phyloP scores from a whole-genome alignment of 1,140 invertebrate species.

The Mizuhopecten yessoensis region DNA sequence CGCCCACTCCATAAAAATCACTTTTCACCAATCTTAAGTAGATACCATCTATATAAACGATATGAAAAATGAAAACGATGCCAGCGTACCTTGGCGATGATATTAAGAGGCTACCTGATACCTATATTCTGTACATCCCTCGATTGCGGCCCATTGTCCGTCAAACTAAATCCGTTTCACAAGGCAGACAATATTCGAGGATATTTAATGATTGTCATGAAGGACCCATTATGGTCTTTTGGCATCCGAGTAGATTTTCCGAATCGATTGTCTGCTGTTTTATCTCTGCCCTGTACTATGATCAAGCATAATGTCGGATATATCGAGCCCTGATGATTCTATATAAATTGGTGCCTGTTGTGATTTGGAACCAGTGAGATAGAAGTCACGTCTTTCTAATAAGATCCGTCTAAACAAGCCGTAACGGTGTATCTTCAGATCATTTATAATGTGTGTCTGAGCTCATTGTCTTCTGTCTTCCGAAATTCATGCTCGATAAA shows the following conservation, averaged over 20 bases:
- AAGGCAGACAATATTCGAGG: neutral
- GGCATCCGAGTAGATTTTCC: constrained; percentile 1
- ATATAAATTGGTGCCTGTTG: neutral
- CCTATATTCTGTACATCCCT: constrained; percentile 15
- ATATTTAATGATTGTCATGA: constrained; percentile 29
- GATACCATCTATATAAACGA: constrained; percentile 28
- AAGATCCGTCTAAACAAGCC: neutral
- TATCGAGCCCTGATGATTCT: neutral
- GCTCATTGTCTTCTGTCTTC: neutral
- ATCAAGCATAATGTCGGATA: neutral
- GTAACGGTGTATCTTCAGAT: neutral
- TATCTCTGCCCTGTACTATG: neutral
- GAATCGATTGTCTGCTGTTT: neutral
- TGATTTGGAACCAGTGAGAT: neutral
- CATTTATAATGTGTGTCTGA: neutral
- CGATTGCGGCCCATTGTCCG: constrained; percentile 5
- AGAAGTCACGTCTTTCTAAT: neutral
- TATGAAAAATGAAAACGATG: constrained; percentile 28
- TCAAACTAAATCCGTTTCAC: constrained; percentile 21
- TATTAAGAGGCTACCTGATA: neutral
- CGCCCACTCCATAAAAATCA: constrained; percentile 1
- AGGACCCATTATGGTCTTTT: constrained; percentile 16
- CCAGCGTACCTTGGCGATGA: neutral
- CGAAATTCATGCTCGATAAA: constrained; percentile 6
- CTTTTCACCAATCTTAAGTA: neutral